Evolutionary conservation across 2,113 vertebrate genomes (phyloP).

Genomic region (Ahaetulla prasina): DNA sequence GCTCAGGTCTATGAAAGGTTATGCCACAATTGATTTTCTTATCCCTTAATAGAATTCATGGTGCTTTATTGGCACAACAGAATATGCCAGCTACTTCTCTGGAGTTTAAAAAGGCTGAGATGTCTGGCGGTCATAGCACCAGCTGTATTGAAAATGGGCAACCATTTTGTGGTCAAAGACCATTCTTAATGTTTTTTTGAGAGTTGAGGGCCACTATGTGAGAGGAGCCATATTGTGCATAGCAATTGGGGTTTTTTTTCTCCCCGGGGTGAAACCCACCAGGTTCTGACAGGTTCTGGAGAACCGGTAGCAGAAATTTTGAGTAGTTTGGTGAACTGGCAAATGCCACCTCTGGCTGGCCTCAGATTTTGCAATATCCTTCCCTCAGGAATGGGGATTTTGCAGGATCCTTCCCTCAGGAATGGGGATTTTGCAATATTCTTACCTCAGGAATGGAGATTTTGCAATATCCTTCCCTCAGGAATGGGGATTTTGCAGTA

Average conservation of each 20-base stretch:
- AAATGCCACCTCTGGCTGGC: no score
- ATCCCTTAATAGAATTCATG: neutral
- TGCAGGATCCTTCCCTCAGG: no score
- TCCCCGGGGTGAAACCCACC: no score
- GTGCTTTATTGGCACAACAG: neutral
- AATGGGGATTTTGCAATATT: no score
- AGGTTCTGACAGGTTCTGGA: no score
- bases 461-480: no score
- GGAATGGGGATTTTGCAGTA: no score
- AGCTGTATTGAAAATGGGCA: neutral
- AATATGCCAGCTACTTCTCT: neutral
- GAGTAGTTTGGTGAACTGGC: no score
- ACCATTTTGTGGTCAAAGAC: neutral
- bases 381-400: no score
- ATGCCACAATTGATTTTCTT: neutral
- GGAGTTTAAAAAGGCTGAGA: neutral
- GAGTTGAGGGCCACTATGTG: neutral
- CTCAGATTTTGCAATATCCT: no score
- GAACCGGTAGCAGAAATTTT: no score
- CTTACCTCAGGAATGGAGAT: no score
- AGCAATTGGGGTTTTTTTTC: neutral
- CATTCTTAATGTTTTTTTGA: neutral
- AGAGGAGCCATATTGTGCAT: neutral
- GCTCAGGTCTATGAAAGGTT: neutral
- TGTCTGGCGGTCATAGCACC: neutral